Evolutionary conservation across 2,888 invertebrate species (phyloP), one percentile per base, ranked within the genome.

Genomic region (Auanema sp.): DNA sequence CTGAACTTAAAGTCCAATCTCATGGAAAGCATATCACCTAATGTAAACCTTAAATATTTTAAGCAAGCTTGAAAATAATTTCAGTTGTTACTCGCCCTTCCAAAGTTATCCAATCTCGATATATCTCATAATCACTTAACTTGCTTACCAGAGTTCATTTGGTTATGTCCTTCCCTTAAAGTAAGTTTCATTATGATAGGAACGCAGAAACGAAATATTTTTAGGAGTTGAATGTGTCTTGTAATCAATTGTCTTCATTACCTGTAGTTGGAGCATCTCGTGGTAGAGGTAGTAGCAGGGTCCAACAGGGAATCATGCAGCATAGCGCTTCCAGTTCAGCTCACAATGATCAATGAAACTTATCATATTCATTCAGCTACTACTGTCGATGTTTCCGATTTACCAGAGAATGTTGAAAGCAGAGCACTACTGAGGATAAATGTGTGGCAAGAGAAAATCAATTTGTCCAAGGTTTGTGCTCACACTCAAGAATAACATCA

Each of bases 41-140:
- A 90, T 59, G 86, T 96, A 33, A 94, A 95, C 87, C 12, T 42
- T 8, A 88, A 88, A n/a, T n/a, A n/a, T n/a, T n/a, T n/a, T n/a
- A n/a, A n/a, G n/a, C n/a, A n/a, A n/a, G n/a, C n/a, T n/a, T n/a
- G n/a, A n/a, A n/a, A n/a, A n/a, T n/a, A n/a, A n/a, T 53, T 68
- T 49, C 90, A 74, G 52, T 65, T 74, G 21, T 54, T 74, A n/a
- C 59, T 71, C 0, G 58, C 69, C 0, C 65, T 79, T 33, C 77
- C 79, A 6, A 65, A 66, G 25, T 69, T 81, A 5, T 60, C 69
- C 54, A 72, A 69, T 1, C 87, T 98, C 71, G 94, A 96, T 84
- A 89, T 93, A n/a, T 92, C 94, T 0, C 92, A 93, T 85, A 97
- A 97, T 85, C 92, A 93, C 85, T 86, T 96, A 60, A 90, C 91